A percentile compares a stretch with the other conserved stretches of the same genome.
Evolutionary conservation across 2,797 vertebrate species (phyloP).

Genomic region (Urosaurus nigricauda): DNA sequence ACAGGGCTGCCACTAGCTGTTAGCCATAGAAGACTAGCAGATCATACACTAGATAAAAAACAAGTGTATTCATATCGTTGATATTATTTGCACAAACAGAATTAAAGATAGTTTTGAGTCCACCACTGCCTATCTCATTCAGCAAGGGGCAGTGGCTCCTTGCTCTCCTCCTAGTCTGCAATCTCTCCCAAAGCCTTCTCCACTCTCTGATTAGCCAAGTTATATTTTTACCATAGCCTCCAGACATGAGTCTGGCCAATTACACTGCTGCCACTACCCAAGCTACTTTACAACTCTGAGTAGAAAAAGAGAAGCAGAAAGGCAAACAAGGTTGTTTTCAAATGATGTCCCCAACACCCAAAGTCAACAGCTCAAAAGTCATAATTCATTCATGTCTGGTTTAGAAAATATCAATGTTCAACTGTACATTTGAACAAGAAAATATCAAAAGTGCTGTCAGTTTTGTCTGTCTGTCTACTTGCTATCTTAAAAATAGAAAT

Average conservation of each 20-base stretch:
- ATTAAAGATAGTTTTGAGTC: neutral
- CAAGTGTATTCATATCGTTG: neutral
- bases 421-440: neutral
- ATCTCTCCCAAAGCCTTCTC: neutral
- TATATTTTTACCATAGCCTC: neutral
- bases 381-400: neutral
- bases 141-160: neutral
- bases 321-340: neutral
- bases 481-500: neutral
- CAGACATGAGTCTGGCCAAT: neutral
- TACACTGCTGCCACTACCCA: neutral
- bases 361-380: neutral
- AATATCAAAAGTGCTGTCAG: neutral
- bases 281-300: neutral
- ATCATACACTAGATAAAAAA: neutral
- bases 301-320: neutral
- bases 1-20: neutral
- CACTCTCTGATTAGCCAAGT: neutral
- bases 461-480: neutral
- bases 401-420: neutral
- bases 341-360: neutral
- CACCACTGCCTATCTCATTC: neutral
- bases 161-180: neutral
- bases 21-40: neutral
- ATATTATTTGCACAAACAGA: neutral